Conservation (phyloP, 2,888 invertebrate genomes). For the Oligia latruncula region DNA sequence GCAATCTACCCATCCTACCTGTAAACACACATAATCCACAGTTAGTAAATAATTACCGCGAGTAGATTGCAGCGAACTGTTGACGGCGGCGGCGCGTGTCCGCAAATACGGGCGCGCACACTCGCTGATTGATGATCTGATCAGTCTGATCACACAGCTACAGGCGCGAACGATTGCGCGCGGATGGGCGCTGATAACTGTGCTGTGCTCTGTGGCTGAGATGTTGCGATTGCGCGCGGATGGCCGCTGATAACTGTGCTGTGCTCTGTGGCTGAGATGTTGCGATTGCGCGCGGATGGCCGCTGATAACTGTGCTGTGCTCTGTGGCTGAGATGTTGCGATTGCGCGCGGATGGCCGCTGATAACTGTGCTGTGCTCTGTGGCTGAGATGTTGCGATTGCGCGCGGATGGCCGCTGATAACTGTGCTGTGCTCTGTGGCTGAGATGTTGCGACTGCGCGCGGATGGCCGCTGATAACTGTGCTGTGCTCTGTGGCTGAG, state of each 20-base stretch:
- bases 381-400: background rate
- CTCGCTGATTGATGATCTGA: slow-evolving; percentile 66
- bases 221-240: slow-evolving; percentile 5
- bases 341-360: background rate
- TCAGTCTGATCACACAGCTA: slow-evolving; percentile 53
- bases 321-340: background rate
- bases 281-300: background rate
- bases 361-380: slow-evolving; percentile 1
- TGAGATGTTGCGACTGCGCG: background rate
- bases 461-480: slow-evolving; percentile 1
- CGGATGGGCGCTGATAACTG: slow-evolving; percentile 3
- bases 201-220: background rate
- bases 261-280: background rate
- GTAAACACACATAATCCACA: slow-evolving; percentile 16
- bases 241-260: slow-evolving; percentile 4
- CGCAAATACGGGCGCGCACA: slow-evolving; percentile 65
- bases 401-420: slow-evolving; percentile 1
- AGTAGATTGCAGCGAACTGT: slow-evolving; percentile 55
- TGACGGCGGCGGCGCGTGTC: slow-evolving; percentile 23
- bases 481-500: background rate
- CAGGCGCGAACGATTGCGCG: slow-evolving; percentile 35
- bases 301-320: background rate
- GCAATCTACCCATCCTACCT: background rate
- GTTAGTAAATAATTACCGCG: slow-evolving; percentile 60
- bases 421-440: background rate